Evolutionary conservation across 2,797 vertebrate species (phyloP).

Genomic region (Clarias pachynema): DNA sequence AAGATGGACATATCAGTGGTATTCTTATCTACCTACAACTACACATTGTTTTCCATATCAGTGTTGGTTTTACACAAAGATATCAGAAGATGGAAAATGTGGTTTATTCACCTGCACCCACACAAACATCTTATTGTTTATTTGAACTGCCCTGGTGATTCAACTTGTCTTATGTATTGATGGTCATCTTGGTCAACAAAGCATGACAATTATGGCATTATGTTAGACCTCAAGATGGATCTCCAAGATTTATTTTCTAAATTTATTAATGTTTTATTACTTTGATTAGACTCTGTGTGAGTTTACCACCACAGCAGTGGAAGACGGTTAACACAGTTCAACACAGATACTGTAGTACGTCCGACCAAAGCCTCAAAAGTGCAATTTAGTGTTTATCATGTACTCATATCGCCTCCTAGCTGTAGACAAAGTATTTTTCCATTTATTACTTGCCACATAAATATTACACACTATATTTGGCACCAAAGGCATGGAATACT

Average conservation of each 20-base stretch:
- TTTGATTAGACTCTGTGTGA: not conserved
- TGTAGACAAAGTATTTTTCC: too few relatives aligned
- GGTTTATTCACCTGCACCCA: not conserved
- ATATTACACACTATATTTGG: too few relatives aligned
- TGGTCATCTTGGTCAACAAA: not conserved
- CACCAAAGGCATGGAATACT: too few relatives aligned
- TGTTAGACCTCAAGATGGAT: too few relatives aligned
- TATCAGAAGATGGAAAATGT: not conserved
- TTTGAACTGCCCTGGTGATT: not conserved
- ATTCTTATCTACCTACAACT: not conserved
- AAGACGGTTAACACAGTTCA: too few relatives aligned
- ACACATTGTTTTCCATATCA: not conserved
- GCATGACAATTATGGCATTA: not conserved
- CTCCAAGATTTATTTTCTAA: too few relatives aligned
- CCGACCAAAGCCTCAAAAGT: too few relatives aligned
- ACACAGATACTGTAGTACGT: too few relatives aligned
- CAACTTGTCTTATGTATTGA: not conserved
- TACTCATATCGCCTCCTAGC: too few relatives aligned
- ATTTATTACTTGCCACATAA: too few relatives aligned
- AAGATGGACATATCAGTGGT: not conserved
- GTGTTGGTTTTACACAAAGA: not conserved
- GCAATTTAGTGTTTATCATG: too few relatives aligned
- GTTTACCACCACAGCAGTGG: not conserved
- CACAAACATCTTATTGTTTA: not conserved
- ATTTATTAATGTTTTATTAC: too few relatives aligned